Percentiles rank a stretch among this genome's conserved stretches.
These are phyloP conservation scores for Varroa destructor DNA, from an alignment of 1,140 invertebrate genomes.

Conservation along the genomic window DNA sequence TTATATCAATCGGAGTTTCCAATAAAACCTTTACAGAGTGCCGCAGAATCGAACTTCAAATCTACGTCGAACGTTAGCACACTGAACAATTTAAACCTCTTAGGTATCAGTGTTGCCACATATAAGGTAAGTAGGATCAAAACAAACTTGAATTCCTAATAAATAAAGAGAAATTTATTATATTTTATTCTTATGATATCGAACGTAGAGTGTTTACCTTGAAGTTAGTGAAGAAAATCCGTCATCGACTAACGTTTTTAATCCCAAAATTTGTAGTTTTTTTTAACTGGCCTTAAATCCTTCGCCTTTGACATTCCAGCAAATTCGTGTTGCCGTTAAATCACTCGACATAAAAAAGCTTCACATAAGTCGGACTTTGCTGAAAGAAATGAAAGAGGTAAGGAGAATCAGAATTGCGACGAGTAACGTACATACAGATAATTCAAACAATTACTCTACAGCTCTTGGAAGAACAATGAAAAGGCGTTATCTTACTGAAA, in stretches of 20 bases:
- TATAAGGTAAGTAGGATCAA: slow-evolving; percentile 25
- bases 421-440: neutral
- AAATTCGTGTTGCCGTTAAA: slow-evolving; percentile 35
- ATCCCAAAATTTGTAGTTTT: neutral
- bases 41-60: slow-evolving; percentile 10
- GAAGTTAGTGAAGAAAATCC: neutral
- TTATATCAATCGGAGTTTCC: too few relatives aligned
- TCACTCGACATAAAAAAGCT: slow-evolving; percentile 33
- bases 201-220: neutral
- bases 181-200: too few relatives aligned
- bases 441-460: too few relatives aligned
- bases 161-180: too few relatives aligned
- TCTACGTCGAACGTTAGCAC: slow-evolving; percentile 24
- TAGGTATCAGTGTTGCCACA: slow-evolving; percentile 2
- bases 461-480: too few relatives aligned
- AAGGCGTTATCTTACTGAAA: too few relatives aligned
- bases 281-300: too few relatives aligned
- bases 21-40: neutral
- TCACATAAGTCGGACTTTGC: slow-evolving; percentile 33
- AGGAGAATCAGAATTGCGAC: slow-evolving; percentile 3
- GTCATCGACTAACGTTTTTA: slow-evolving; percentile 4
- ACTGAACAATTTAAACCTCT: slow-evolving; percentile 6
- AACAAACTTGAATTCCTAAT: too few relatives aligned
- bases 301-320: slow-evolving; percentile 28
- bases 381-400: slow-evolving; percentile 38